Percentiles rank a stretch among this genome's conserved stretches.
Conservation (phyloP, 2,113 vertebrate genomes). For the Rutilus rutilus region DNA sequence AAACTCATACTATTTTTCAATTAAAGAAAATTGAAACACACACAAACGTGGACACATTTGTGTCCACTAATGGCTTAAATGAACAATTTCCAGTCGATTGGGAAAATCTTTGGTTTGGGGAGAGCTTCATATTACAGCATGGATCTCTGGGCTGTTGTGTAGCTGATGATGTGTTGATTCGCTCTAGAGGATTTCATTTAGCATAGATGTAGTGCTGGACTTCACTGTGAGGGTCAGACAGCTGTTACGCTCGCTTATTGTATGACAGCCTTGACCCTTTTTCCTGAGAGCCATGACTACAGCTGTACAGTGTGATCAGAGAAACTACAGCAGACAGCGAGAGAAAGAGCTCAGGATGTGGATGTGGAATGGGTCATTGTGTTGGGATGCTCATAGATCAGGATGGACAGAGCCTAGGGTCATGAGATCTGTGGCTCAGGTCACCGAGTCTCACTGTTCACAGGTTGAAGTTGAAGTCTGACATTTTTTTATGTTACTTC, state of each 20-base stretch:
- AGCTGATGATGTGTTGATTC: background rate
- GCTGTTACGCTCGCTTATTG: slow-evolving; percentile 51
- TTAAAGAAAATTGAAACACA: too few relatives aligned
- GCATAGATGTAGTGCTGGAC: too few relatives aligned
- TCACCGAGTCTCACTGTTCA: background rate
- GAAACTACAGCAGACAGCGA: background rate
- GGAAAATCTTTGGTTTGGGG: too few relatives aligned
- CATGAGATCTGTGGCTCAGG: background rate
- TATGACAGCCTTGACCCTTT: slow-evolving; percentile 59
- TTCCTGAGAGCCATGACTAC: slow-evolving; percentile 57
- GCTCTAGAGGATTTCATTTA: background rate
- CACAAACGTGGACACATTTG: too few relatives aligned
- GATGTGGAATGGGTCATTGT: slow-evolving; percentile 28
- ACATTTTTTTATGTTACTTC: background rate
- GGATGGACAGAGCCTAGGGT: background rate
- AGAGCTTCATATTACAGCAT: background rate
- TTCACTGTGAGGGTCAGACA: slow-evolving; percentile 57
- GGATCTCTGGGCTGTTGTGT: background rate
- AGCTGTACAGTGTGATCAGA: slow-evolving; percentile 58
- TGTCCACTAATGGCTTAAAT: too few relatives aligned
- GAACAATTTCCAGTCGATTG: too few relatives aligned
- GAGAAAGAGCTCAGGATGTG: background rate
- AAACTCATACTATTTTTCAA: too few relatives aligned
- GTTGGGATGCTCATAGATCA: slow-evolving; percentile 42
- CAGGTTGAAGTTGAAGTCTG: background rate